phyloP scores from a whole-genome alignment of 2,113 vertebrate genomes.

The Nanger granti region DNA sequence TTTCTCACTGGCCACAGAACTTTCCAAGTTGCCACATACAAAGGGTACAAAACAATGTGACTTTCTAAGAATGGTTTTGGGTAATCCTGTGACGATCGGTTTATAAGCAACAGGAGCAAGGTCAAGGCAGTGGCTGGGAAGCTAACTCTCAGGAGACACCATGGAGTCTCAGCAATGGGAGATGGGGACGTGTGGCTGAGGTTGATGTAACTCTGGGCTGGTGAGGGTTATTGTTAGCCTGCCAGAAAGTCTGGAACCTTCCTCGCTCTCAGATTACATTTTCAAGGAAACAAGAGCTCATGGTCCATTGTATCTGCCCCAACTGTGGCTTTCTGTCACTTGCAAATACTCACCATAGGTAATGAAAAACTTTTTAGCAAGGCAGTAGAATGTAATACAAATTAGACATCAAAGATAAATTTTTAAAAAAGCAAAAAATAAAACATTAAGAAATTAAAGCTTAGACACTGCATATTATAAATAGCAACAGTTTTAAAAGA shows the following conservation, averaged over 20 bases:
- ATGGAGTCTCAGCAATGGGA: rapidly evolving
- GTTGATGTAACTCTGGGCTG: background rate
- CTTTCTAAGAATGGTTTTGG: background rate
- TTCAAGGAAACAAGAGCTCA: background rate
- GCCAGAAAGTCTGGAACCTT: background rate
- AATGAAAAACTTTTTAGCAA: background rate
- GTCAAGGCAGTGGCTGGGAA: background rate
- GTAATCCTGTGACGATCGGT: background rate
- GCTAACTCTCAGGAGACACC: background rate
- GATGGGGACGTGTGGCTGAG: background rate
- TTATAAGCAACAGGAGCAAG: background rate
- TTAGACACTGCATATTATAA: background rate
- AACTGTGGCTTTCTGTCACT: background rate
- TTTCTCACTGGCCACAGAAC: background rate
- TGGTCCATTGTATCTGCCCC: background rate
- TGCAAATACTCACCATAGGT: background rate
- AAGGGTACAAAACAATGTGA: background rate
- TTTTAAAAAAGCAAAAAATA: background rate
- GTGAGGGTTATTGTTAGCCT: background rate
- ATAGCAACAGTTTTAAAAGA: background rate
- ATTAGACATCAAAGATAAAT: background rate
- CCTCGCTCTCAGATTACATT: background rate
- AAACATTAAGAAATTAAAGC: background rate
- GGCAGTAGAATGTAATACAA: background rate
- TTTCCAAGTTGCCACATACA: background rate